Percentiles rank a stretch among this genome's conserved stretches.
phyloP scores from a whole-genome alignment of 1,140 invertebrate genomes.

The Maniola jurtina region DNA sequence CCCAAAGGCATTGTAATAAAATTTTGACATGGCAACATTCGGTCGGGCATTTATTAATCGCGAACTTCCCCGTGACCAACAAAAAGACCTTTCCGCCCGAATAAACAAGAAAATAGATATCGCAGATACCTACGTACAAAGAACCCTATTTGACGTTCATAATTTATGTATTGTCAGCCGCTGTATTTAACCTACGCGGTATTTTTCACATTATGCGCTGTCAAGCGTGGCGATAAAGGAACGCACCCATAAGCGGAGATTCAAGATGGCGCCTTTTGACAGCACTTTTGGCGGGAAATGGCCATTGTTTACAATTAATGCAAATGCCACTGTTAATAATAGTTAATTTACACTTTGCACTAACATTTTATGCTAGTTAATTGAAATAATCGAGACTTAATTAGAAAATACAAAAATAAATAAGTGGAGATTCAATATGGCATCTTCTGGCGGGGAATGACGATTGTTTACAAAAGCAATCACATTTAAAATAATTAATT shows the following conservation, averaged over 20 bases:
- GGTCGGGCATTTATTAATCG: slow-evolving; percentile 25
- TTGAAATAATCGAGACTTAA: too few relatives aligned
- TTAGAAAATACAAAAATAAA: too few relatives aligned
- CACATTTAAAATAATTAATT: too few relatives aligned
- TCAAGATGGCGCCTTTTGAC: slow-evolving; percentile 53
- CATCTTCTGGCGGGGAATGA: too few relatives aligned
- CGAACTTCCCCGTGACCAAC: slow-evolving; percentile 26
- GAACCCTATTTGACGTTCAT: slow-evolving; percentile 53
- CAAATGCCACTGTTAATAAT: too few relatives aligned
- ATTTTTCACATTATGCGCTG: slow-evolving; percentile 73
- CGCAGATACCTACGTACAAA: slow-evolving; percentile 34
- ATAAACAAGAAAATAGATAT: slow-evolving; percentile 69
- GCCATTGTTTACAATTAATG: not conserved
- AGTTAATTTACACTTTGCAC: too few relatives aligned
- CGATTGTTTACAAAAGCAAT: too few relatives aligned
- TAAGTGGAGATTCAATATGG: too few relatives aligned
- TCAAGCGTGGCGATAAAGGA: slow-evolving; percentile 61
- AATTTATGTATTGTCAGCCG: slow-evolving; percentile 72
- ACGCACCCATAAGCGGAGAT: slow-evolving; percentile 47
- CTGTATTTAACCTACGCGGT: slow-evolving; percentile 64
- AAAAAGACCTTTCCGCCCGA: slow-evolving; percentile 57
- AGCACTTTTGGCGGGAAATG: slow-evolving; percentile 54
- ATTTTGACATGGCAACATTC: slow-evolving; percentile 23
- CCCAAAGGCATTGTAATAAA: slow-evolving; percentile 1
- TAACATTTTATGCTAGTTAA: too few relatives aligned